A percentile compares a stretch with the other conserved stretches of the same genome.
These are phyloP conservation scores for Ianthella basta DNA, from an alignment of 37 sponge, comb jelly and placozoan species.

Conservation along the genomic window DNA sequence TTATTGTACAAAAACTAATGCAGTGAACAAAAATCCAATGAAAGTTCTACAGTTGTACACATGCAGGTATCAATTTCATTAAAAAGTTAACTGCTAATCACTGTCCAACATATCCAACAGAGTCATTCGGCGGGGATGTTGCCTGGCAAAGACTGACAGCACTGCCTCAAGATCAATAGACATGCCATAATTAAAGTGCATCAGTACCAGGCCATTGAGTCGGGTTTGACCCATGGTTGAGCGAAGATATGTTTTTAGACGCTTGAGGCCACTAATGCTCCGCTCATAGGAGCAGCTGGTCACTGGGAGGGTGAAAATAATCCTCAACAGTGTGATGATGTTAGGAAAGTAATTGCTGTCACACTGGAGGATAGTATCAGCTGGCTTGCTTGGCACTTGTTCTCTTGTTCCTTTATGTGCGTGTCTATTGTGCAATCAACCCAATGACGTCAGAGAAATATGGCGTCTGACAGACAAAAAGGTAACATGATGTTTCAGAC, in stretches of 20 bases:
- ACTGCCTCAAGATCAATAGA: background rate
- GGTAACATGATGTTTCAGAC: too few relatives aligned
- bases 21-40: too few relatives aligned
- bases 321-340: constrained; percentile 22
- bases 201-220: constrained; percentile 28
- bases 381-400: background rate
- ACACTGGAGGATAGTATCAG: background rate
- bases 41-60: too few relatives aligned
- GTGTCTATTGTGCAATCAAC: too few relatives aligned
- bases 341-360: constrained; percentile 3
- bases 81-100: too few relatives aligned
- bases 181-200: constrained; percentile 29
- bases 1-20: too few relatives aligned
- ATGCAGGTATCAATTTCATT: too few relatives aligned
- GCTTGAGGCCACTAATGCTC: constrained; percentile 34
- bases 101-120: background rate
- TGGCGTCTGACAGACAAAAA: too few relatives aligned
- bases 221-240: constrained; percentile 26
- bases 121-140: constrained; percentile 26
- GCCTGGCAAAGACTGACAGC: background rate
- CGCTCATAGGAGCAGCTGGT: constrained; percentile 35
- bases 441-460: too few relatives aligned
- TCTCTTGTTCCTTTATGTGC: constrained; percentile 8
- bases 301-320: background rate
- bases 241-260: constrained; percentile 38